A percentile compares a stretch with the other conserved stretches of the same genome.
phyloP scores from a whole-genome alignment of 1,140 invertebrate species.

The Holotrichia oblita region DNA sequence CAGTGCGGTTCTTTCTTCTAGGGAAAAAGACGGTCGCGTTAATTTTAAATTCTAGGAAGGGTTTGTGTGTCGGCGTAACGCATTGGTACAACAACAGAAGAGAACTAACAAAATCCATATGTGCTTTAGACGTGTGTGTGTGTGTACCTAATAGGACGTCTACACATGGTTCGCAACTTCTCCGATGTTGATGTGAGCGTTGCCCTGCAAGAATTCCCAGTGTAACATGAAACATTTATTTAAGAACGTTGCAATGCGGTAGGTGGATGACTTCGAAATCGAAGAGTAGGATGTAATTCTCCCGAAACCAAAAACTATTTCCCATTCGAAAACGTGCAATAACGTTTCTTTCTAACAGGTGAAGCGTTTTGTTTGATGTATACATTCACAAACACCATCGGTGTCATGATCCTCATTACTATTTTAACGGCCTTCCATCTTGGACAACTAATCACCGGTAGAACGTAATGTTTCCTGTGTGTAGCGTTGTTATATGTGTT shows the following conservation, averaged over 20 bases:
- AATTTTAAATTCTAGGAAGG: conserved; percentile 8
- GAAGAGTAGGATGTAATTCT: neutral
- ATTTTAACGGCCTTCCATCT: neutral
- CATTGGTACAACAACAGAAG: neutral
- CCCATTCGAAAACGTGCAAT: too few relatives aligned
- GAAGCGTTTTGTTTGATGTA: neutral
- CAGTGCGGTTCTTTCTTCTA: neutral
- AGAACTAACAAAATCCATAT: conserved; percentile 13
- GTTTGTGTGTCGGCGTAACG: neutral
- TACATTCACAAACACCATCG: neutral
- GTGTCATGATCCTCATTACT: neutral
- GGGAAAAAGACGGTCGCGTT: neutral
- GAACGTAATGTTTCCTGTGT: conserved; percentile 31
- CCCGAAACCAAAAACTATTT: neutral
- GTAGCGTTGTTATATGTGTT: neutral
- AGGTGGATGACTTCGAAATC: neutral
- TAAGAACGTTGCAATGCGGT: neutral
- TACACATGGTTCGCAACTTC: conserved; percentile 6
- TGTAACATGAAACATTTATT: neutral
- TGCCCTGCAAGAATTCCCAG: neutral
- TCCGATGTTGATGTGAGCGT: neutral
- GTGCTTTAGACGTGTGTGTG: neutral
- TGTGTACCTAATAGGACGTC: neutral
- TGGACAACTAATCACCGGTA: conserved; percentile 1
- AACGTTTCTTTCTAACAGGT: too few relatives aligned